Evolutionary conservation across 2,888 invertebrate species (phyloP).

Genomic region (Lasiommata megera): DNA sequence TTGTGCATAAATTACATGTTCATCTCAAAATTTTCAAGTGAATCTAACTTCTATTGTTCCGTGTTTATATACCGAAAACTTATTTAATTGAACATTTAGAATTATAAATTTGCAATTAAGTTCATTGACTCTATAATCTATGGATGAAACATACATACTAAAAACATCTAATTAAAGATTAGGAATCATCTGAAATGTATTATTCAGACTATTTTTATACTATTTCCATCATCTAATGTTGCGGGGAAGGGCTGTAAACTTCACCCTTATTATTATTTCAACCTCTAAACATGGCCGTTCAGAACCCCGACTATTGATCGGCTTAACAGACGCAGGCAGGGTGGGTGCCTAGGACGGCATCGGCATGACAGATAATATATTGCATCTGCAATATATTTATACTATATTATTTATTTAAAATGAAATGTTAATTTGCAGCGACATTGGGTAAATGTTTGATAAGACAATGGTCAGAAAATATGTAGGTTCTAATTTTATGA

Average conservation of each 20-base stretch:
- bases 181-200: too few species aligned
- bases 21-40: background rate
- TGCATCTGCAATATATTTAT: slow-evolving; percentile 15
- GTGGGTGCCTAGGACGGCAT: slow-evolving; percentile 49
- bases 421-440: background rate
- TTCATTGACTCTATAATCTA: background rate
- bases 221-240: background rate
- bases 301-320: slow-evolving; percentile 62
- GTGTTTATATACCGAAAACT: slow-evolving; percentile 1
- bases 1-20: background rate
- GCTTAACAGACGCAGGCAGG: slow-evolving; percentile 47
- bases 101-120: background rate
- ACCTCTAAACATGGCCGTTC: slow-evolving; percentile 40
- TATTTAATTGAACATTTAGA: background rate
- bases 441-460: too few species aligned
- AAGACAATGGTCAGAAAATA: too few species aligned
- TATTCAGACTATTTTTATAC: background rate
- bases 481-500: too few species aligned
- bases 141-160: too few species aligned
- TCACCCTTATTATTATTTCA: slow-evolving; percentile 40
- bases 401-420: background rate
- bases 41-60: slow-evolving; percentile 5
- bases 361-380: slow-evolving; percentile 26
- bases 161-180: too few species aligned
- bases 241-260: background rate